A percentile compares a stretch with the other conserved stretches of the same genome.
phyloP scores from a whole-genome alignment of 2,113 vertebrate species.

The Elanus axillaris region DNA sequence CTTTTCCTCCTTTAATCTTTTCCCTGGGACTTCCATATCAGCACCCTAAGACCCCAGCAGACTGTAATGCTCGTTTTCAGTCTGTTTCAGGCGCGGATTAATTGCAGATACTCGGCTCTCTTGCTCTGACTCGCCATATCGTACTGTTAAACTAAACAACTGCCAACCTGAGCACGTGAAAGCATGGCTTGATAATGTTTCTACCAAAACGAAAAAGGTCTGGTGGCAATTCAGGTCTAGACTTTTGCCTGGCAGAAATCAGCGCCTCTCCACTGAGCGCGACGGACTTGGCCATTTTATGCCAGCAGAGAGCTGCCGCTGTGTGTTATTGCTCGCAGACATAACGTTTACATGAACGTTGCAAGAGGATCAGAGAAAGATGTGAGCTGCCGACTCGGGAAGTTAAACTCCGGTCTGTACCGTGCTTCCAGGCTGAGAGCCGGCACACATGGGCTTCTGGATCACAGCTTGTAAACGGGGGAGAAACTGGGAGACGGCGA shows the following conservation, averaged over 20 bases:
- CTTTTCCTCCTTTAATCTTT: slow-evolving; percentile 25
- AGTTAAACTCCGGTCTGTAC: not conserved
- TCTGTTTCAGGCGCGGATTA: not conserved
- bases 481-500: not conserved
- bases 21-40: not conserved
- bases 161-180: not conserved
- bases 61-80: not conserved
- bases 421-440: not conserved
- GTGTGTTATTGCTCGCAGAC: not conserved
- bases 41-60: not conserved
- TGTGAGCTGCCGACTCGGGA: not conserved
- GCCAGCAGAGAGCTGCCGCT: not conserved
- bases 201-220: not conserved
- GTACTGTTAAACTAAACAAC: not conserved
- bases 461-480: not conserved
- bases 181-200: not conserved
- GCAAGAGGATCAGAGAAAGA: not conserved
- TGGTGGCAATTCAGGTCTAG: not conserved
- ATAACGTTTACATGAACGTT: not conserved
- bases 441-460: fast-evolving
- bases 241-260: not conserved
- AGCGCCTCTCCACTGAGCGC: fast-evolving
- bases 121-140: not conserved
- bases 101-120: not conserved
- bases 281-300: not conserved